Evolutionary conservation across 2,113 vertebrate species (phyloP).

Genomic region (Bucco capensis): DNA sequence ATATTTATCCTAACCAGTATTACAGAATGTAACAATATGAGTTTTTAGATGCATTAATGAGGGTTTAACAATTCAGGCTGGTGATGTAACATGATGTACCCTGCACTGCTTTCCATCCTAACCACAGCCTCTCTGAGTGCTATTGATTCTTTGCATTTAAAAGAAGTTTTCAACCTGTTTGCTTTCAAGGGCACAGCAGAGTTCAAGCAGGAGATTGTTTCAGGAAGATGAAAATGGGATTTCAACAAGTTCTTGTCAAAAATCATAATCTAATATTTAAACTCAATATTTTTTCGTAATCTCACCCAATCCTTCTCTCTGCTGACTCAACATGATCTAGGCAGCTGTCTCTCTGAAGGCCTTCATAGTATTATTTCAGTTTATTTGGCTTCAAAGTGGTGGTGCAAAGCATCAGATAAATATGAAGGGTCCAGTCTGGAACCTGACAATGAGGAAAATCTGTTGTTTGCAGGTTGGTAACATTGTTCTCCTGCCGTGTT

Average conservation of each 20-base stretch:
- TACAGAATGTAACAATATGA: not conserved
- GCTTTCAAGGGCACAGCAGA: not conserved
- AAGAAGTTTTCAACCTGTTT: not conserved
- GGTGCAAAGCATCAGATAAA: not conserved
- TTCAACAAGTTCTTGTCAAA: not conserved
- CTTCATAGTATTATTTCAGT: not conserved
- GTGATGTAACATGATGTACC: not conserved
- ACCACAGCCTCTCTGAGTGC: not conserved
- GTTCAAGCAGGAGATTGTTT: not conserved
- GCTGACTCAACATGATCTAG: not conserved
- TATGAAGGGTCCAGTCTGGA: not conserved
- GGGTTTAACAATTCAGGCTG: not conserved
- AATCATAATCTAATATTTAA: not conserved
- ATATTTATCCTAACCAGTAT: not conserved
- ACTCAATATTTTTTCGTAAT: not conserved
- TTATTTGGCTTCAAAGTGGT: not conserved
- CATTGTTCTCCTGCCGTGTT: not conserved
- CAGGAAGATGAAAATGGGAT: not conserved
- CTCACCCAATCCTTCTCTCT: not conserved
- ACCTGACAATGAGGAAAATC: not conserved
- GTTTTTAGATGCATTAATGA: not conserved
- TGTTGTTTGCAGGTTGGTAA: not conserved
- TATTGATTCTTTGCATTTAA: not conserved
- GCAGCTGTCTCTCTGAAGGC: not conserved
- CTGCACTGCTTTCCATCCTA: not conserved